Evolutionary conservation across 2,888 invertebrate genomes (phyloP), one percentile per base, ranked within the genome.

Genomic region (Baccha elongata): DNA sequence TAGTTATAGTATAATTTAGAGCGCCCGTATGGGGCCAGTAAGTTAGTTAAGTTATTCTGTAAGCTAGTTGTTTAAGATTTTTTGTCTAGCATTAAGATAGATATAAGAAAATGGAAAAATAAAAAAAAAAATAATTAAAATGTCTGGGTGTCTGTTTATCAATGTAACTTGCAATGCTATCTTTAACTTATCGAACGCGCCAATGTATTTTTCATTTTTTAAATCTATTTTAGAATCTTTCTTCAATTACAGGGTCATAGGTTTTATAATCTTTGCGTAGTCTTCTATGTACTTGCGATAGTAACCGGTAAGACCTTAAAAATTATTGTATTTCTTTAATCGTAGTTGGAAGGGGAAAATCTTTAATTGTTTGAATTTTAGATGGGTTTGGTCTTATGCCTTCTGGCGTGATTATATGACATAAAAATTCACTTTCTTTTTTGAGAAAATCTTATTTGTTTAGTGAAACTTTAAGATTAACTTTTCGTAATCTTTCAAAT

Each of bases 131-230:
- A n/a, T n/a, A n/a, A n/a, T n/a, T n/a, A n/a, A n/a, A n/a, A n/a
- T 26, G 6, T 35, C 35, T 35, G 2, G 35, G 35, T 35, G 35
- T 35, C 35, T 35, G 35, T 40, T 40, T 40, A 13, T 40, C 40
- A 40, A 40, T 40, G 40, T 40, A 40, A 13, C n/a, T 40, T 40
- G 40, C 40, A 40, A 40, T 13, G 40, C 40, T 40, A 40, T 40
- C 13, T 13, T 40, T 40, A 40, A 40, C n/a, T 13, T 40, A 40
- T 40, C 13, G 40, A 40, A 40, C 13, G 40, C 40, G 40, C 40
- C 40, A 32, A 32, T 32, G 32, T 32, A 32, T 32, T 32, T 32
- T 10, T 32, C 32, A 32, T 32, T 4, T 23, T 23, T 4, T 23
- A 23, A 23, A 23, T 23, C 23, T 23, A 23, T 23, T 23, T 23